Evolutionary conservation across 2,113 vertebrate genomes (phyloP), one percentile per base, ranked within the genome.

Genomic region (Corynorhinus townsendii): DNA sequence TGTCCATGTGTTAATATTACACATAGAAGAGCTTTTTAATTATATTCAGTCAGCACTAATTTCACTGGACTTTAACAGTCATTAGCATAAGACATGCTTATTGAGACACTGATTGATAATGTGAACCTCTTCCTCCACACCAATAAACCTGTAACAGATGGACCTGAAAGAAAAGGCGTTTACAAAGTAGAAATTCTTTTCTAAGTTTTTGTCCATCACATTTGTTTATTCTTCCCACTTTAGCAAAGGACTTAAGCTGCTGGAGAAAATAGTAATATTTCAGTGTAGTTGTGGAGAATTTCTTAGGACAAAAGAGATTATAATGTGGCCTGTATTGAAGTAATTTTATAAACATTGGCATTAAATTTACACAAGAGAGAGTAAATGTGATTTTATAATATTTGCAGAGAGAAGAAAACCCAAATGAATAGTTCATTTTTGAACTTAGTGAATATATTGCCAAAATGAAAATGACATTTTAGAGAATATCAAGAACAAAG

Each of bases 401-500:
- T 87, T 95, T 96, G 28, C 62, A 88, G 43, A 86, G 19, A 91
- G n/a, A 92, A 91, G 72, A 82, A 96, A 92, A 64, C 56, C 69
- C 16, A 92, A 96, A 92, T 73, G 19, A 96, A 85, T 20, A 79
- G 38, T 79, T 54, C 56, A 45, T 72, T 95, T 86, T 95, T 33
- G 35, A 52, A 91, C 40, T 66, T 28, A 91, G 90, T 75, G 59
- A 80, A 89, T 73, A 89, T 56, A 72, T 8, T 93, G 62, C 35
- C 84, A 85, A 96, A 87, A 77, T 11, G 62, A 56, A 94, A 92
- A 84, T 71, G n/a, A 82, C 95, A 91, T 96, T 95, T 86, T 87
- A n/a, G 79, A 84, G 66, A 72, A 54, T 86, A 83, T 89, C 47
- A 54, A 90, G 68, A 96, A 91, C 86, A 86, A 7, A 77, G 91